Evolutionary conservation across 2,888 invertebrate species (phyloP), one percentile per base, ranked within the genome.

Genomic region (Lasioglossum pauxillum): DNA sequence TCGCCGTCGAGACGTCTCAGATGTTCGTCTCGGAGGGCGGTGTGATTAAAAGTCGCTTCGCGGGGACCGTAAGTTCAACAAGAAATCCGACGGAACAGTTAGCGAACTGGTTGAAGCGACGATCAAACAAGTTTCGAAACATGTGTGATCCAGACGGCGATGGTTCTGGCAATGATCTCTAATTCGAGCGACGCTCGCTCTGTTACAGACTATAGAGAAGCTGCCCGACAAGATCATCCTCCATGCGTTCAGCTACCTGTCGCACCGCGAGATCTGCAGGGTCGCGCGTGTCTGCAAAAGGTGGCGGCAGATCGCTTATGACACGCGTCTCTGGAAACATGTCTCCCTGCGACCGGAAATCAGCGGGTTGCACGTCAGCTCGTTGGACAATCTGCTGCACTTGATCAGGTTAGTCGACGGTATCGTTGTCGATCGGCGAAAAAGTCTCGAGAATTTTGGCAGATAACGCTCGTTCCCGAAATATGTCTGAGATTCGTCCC

Each of bases 311-410:
- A 97, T 99, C 27, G 99, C 99, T 0, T 99, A 99, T 96, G 99
- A 99, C 95, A 98, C 99, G 14, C 96, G 97, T 41, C 96, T 99
- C 1, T 99, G 99, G 99, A 98, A 98, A 91, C 97, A 98, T 94
- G 99, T 99, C 53, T 99, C 99, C 3, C 96, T 99, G 72, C 96
- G 99, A 60, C 99, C 99, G 14, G 99, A 99, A 95, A 98, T 99
- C 92, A 99, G 99, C 31, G 99, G 99, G 44, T 96, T 99, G 69
- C 98, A 98, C 95, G 98, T 99, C 81, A 97, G 98, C 49, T 98
- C 98, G 0, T 95, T 99, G 91, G 99, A 99, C 94, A 97, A 98
- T 35, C 96, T 99, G 23, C 95, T 99, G 88, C 97, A 98, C 1
- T 96, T 99, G 81, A 98, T 99, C 92, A 98, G 97, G 95, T 96